Evolutionary conservation across 2,113 vertebrate genomes (phyloP).

Genomic region (Cebidichthys violaceus): DNA sequence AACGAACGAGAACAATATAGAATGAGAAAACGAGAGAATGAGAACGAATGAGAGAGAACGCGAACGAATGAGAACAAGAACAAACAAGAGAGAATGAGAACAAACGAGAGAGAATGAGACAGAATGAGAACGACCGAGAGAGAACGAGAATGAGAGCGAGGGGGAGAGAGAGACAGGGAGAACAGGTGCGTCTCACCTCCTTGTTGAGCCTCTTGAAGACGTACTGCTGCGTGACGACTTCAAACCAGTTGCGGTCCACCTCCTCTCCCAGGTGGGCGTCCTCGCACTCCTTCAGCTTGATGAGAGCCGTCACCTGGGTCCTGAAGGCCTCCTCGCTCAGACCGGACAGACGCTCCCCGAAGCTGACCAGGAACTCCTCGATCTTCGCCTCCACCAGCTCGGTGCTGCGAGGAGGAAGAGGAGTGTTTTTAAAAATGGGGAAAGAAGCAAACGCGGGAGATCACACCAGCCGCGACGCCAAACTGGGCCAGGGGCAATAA

Average conservation of each 20-base stretch:
- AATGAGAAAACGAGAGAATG: too few relatives aligned
- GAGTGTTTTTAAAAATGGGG: too few relatives aligned
- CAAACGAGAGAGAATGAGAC: too few relatives aligned
- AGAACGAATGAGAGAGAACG: too few relatives aligned
- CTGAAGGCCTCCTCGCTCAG: conserved; percentile 92
- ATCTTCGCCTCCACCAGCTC: conserved; percentile 94
- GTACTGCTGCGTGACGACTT: conserved; percentile 95
- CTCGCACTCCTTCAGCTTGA: conserved; percentile 96
- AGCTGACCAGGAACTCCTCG: conserved; percentile 92
- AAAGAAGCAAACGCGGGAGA: too few relatives aligned
- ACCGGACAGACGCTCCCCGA: conserved; percentile 87
- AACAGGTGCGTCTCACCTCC: conserved; percentile 83
- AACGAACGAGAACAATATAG: too few relatives aligned
- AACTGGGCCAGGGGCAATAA: too few relatives aligned
- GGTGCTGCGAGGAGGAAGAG: conserved; percentile 81
- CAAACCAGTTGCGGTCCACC: conserved; percentile 96
- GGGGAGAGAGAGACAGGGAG: neutral
- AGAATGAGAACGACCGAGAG: neutral
- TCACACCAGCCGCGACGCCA: too few relatives aligned
- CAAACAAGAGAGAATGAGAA: neutral
- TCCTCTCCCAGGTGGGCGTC: conserved; percentile 97
- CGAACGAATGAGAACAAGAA: too few relatives aligned
- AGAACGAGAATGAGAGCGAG: neutral
- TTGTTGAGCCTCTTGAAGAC: conserved; percentile 91
- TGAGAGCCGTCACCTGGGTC: conserved; percentile 93